Base-by-base conservation (phyloP, 2,113 vertebrate species). In the Ariopsis seemanni region DNA sequence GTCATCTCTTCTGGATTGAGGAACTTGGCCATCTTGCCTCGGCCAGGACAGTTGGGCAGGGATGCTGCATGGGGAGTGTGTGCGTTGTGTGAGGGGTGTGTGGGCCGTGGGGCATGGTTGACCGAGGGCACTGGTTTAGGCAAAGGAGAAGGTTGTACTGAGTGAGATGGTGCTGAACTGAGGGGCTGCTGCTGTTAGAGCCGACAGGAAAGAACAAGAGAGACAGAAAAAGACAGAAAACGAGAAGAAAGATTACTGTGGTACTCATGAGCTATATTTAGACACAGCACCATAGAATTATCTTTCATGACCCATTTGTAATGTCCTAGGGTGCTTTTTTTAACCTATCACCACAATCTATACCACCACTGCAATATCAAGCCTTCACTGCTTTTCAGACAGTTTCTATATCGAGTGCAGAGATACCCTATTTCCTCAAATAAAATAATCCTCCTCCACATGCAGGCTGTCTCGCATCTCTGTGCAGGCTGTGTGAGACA, bases 1-100 rank as follows among this genome's bases (percentile, higher is more conserved):
- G 98, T 99, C 98, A 99, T 99, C 92, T 99, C 98, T 88, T 99
- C 98, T 0, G 98, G 97, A 92, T 94, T 97, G 69, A 99, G 96
- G 85, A 97, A 94, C 92, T 98, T 99, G 92, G 96, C 94, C 96
- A 99, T 96, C 94, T 98, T 99, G 48, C 97, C 98, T 88, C 97
- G 93, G 0, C 98, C 98, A 0, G 97, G 95, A 87, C 97, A 98
- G 93, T 94, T 97, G 48, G 97, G 93, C 72, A 97, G 96, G 88
- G 93, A 93, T 82, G 97, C 95, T 1, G 93, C 93, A 5, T 95
- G 95, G 12, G 95, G 94, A 1, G 91, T 96, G 80, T 97, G 97
- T 34, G 89, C 67, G 0, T 93, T 92, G 11, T 94, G 95, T 12
- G 94, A 93, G 0, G 92, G 95, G 74, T 97, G 97, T 5, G 97